Percentiles rank a stretch among this genome's conserved stretches.
phyloP scores from a whole-genome alignment of 2,888 invertebrate species.

The Mythimna lalbum region DNA sequence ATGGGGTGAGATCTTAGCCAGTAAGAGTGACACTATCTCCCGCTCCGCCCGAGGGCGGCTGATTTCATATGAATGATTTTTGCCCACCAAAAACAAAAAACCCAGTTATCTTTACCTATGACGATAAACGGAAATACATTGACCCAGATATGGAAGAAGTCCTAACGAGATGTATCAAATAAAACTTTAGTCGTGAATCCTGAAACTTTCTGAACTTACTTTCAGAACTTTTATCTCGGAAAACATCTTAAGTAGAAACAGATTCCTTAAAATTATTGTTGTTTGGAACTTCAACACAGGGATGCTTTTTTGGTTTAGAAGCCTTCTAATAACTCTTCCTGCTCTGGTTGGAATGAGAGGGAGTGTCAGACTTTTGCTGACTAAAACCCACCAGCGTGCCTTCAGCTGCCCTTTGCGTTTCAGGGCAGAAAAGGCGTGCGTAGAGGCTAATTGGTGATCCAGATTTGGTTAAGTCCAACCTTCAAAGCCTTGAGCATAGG shows the following conservation, averaged over 20 bases:
- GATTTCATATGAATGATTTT: too few species aligned
- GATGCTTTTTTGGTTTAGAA: neutral
- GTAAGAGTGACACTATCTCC: too few species aligned
- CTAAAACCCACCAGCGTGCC: neutral
- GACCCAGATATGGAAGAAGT: neutral
- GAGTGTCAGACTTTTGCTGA: neutral
- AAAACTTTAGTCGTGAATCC: conserved; percentile 13
- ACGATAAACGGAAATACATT: conserved; percentile 1
- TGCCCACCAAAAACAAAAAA: too few species aligned
- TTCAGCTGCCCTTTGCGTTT: neutral
- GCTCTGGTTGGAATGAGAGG: neutral
- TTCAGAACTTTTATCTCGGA: conserved; percentile 23
- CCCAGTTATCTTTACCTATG: neutral
- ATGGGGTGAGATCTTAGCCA: too few species aligned
- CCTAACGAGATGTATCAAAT: neutral
- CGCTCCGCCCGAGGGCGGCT: too few species aligned
- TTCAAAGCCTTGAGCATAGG: too few species aligned
- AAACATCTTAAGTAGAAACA: neutral
- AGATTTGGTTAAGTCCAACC: too few species aligned
- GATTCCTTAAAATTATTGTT: conserved; percentile 18
- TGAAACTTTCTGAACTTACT: conserved; percentile 11
- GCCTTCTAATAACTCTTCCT: neutral
- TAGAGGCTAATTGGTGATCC: too few species aligned
- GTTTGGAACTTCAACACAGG: conserved; percentile 4
- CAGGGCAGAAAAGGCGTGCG: too few species aligned